These are phyloP conservation scores for Tringa solitaria DNA, from an alignment of 2,113 vertebrate genomes.

Conservation along the genomic window DNA sequence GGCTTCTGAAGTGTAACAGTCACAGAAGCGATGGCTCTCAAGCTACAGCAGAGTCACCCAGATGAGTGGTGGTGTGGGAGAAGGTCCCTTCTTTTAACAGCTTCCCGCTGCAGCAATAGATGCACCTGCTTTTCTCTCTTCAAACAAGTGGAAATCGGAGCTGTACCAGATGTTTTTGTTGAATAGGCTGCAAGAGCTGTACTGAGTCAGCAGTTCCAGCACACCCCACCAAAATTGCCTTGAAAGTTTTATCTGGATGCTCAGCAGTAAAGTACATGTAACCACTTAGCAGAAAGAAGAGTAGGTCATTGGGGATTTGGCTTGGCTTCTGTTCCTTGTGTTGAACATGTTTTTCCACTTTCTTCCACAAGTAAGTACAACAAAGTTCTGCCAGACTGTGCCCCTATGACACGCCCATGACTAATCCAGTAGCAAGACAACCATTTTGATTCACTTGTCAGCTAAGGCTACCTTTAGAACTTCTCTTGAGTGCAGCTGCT, in stretches of 20 bases:
- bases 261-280: conserved; percentile 40
- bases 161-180: conserved; percentile 29
- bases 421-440: neutral
- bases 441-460: neutral
- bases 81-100: neutral
- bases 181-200: conserved; percentile 5
- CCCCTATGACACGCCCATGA: neutral
- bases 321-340: conserved; percentile 18
- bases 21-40: neutral
- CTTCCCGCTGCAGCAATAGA: neutral
- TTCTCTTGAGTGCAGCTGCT: neutral
- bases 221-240: neutral
- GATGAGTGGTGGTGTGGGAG: neutral
- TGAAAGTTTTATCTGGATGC: conserved; percentile 33
- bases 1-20: neutral
- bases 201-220: conserved; percentile 34
- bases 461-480: neutral
- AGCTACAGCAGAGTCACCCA: neutral
- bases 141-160: conserved; percentile 45
- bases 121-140: conserved; percentile 31
- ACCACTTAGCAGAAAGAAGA: conserved; percentile 16
- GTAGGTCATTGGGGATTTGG: neutral
- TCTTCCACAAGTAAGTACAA: neutral
- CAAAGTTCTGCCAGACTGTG: neutral
- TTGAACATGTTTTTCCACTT: conserved; percentile 40